Conservation (phyloP, 2,888 invertebrate genomes). For the Cancer borealis region DNA sequence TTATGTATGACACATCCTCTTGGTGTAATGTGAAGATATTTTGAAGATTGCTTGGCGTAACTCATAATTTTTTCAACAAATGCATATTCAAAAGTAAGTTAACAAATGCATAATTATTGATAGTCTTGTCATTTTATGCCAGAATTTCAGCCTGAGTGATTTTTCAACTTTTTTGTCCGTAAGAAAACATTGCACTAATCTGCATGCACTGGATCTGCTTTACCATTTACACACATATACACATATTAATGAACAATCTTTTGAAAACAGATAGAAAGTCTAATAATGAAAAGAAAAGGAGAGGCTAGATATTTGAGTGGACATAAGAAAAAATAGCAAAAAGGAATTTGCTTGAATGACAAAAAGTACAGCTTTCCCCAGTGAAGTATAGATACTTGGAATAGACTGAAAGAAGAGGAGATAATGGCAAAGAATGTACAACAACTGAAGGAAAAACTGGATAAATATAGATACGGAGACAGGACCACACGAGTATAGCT, state of each 20-base stretch:
- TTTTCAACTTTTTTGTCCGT: background rate
- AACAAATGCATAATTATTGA: background rate
- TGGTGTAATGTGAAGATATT: background rate
- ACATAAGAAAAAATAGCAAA: too few species aligned
- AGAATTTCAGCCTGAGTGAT: slow-evolving; percentile 35
- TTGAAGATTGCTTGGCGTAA: background rate
- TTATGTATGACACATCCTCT: background rate
- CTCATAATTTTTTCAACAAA: background rate
- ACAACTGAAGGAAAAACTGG: too few species aligned
- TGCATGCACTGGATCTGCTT: background rate
- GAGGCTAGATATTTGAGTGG: too few species aligned
- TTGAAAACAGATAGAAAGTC: background rate
- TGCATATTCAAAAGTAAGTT: background rate
- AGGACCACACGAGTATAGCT: too few species aligned
- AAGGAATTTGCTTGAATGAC: too few species aligned
- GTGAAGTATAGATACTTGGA: too few species aligned
- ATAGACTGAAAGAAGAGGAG: too few species aligned
- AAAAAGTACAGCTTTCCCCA: too few species aligned
- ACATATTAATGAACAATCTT: background rate
- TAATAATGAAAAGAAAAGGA: background rate
- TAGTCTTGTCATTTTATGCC: background rate
- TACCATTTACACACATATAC: background rate
- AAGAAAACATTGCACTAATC: background rate
- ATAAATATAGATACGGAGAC: too few species aligned
- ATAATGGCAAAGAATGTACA: too few species aligned